Base-by-base conservation (phyloP, 2,888 invertebrate species). In the Spatulosminthurus flaviceps region DNA sequence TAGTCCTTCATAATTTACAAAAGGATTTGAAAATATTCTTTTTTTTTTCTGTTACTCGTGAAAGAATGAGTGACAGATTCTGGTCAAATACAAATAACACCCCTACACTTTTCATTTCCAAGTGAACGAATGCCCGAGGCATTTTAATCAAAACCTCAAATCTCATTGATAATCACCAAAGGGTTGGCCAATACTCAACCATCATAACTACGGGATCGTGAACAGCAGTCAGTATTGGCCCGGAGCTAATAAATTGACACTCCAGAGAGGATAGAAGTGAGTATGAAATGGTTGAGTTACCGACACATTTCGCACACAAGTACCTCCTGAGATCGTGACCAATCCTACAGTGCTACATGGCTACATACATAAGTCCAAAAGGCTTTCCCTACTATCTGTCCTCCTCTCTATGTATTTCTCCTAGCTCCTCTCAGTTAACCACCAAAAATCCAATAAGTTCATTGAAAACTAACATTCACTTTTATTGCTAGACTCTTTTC, bases 31-130 rank as follows among this genome's bases (percentile, higher is more conserved):
- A 51, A 51, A 1, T 51, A n/a, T 16, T 41, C 7, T 41, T 41
- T 9, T 41, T 2, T 51, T 13, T 51, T 51, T 51, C n/a, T 51
- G 51, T 11, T 51, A 4, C 51, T 13, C 51, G 51, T 19, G 7
- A 19, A 51, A 51, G 51, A 51, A 51, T 51, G 51, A 51, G 51
- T 51, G 51, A 51, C 51, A 51, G 51, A 51, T 51, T 51, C 51
- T 51, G 51, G 51, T 51, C 51, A n/a, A 51, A 51, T 51, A 51
- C 51, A 51, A 51, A 51, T 51, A 51, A 51, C 51, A 51, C 51
- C 51, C 51, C n/a, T 51, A 13, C 51, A 51, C 51, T 51, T 51
- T 51, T 51, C 51, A 51, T 51, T 51, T 51, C n/a, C 1, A 34
- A 34, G 16, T 51, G 19, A 51, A 51, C n/a, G 51, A 51, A 9